Conservation (phyloP, 1,140 invertebrate genomes). For the Euura lappo region DNA sequence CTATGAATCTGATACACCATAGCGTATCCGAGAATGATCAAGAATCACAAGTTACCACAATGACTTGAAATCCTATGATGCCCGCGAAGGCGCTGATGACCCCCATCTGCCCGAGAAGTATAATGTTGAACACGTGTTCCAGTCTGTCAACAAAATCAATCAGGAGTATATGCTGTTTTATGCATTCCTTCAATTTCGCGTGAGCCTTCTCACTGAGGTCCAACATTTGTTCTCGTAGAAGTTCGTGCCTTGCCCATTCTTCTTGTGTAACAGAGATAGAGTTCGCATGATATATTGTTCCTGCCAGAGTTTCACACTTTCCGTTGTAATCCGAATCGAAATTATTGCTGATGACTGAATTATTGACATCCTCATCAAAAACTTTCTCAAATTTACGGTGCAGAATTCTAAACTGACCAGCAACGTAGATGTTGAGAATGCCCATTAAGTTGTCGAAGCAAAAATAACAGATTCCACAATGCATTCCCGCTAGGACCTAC, state of each 20-base stretch:
- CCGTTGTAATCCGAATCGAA: neutral
- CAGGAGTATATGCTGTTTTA: conserved; percentile 7
- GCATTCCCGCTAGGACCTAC: too few relatives aligned
- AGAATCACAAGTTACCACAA: too few relatives aligned
- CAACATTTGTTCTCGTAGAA: neutral
- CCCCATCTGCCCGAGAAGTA: neutral
- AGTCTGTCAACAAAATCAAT: neutral
- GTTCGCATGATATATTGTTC: too few relatives aligned
- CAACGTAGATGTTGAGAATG: conserved; percentile 1
- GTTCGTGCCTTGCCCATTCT: neutral
- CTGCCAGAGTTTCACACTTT: too few relatives aligned
- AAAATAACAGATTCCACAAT: conserved; percentile 13
- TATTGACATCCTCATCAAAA: too few relatives aligned
- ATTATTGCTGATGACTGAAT: neutral
- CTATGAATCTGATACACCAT: neutral
- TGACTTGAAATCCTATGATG: neutral
- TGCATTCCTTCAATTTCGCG: neutral
- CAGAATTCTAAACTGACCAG: conserved; percentile 9
- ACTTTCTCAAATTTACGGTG: neutral
- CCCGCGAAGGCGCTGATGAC: neutral
- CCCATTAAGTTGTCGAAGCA: neutral
- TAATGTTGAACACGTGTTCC: neutral
- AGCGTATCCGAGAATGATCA: neutral
- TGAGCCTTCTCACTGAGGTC: neutral
- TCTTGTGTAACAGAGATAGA: neutral